These are phyloP conservation scores for Sesamia inferens DNA, from an alignment of 2,888 invertebrate species.

Conservation along the genomic window DNA sequence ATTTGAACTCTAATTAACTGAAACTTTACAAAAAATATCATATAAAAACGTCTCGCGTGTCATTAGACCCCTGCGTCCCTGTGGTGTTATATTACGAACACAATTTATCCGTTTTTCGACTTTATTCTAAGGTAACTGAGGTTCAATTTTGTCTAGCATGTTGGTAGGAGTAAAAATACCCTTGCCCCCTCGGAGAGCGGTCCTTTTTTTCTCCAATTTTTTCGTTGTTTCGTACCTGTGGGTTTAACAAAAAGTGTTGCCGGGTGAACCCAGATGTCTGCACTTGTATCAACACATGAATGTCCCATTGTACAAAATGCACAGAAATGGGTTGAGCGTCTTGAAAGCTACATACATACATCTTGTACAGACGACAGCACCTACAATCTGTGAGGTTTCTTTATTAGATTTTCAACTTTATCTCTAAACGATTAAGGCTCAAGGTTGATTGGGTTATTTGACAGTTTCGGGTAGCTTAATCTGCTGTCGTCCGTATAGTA, in stretches of 20 bases:
- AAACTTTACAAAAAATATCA: constrained; percentile 71
- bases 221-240: constrained; percentile 82
- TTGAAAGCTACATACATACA: constrained; percentile 9
- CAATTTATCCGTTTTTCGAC: constrained; percentile 6
- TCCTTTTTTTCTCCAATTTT: constrained; percentile 74
- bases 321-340: constrained; percentile 57
- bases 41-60: constrained; percentile 80
- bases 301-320: constrained; percentile 68
- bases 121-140: constrained; percentile 15
- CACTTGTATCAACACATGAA: constrained; percentile 72
- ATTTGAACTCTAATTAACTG: constrained; percentile 82
- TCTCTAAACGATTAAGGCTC: no score
- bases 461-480: no score
- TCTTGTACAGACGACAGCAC: no score
- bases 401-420: no score
- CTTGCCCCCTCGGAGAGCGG: constrained; percentile 77
- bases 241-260: constrained; percentile 75
- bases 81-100: constrained; percentile 46
- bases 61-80: constrained; percentile 84
- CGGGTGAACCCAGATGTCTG: constrained; percentile 71
- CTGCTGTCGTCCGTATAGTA: no score
- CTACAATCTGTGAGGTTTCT: no score
- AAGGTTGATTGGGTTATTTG: no score
- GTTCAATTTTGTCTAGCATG: constrained; percentile 42
- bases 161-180: constrained; percentile 59